Evolutionary conservation across 2,113 vertebrate species (phyloP), one percentile per base, ranked within the genome.

Genomic region (Malurus cyaneus): DNA sequence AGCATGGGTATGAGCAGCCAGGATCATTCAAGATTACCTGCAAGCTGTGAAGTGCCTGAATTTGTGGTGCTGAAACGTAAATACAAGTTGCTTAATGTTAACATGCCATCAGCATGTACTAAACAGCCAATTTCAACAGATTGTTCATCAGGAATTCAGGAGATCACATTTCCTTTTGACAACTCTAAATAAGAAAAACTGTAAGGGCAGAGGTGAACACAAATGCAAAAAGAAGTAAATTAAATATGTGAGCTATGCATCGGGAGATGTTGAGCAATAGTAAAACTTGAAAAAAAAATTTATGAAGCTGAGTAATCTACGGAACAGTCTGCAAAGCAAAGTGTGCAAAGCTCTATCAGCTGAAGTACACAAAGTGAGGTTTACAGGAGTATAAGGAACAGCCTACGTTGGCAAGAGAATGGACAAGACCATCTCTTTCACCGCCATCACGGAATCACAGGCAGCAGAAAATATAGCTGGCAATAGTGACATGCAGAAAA

Each of bases 361-460:
- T 79, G 18, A 80, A 84, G 36, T 53, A 41, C 8, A 16, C 24
- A 15, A 91, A 81, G 20, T 9, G 34, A 88, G 16, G n/a, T 52
- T 56, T 74, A 71, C 56, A 64, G 59, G 47, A 83, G 39, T 21
- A 7, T 32, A 62, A 86, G 39, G 18, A 80, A 53, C 6, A 89
- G 76, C 12, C 25, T 29, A 3, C 1, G 0, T 1, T 29, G 29
- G 60, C 21, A 71, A 79, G 11, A 5, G 4, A 61, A 29, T 34
- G 11, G 16, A 62, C 39, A 66, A 74, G 36, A 32, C n/a, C 26
- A 77, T 18, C 50, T 34, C 62, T 54, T 19, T 36, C 23, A 52
- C 19, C 3, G 5, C 24, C 3, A 0, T 6, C 52, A 31, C 9
- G 11, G 42, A 65, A 0, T 5, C 72, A 31, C 8, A 42, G 41